phyloP scores from a whole-genome alignment of 2,888 invertebrate species.

The Rhorus exstirpatorius region DNA sequence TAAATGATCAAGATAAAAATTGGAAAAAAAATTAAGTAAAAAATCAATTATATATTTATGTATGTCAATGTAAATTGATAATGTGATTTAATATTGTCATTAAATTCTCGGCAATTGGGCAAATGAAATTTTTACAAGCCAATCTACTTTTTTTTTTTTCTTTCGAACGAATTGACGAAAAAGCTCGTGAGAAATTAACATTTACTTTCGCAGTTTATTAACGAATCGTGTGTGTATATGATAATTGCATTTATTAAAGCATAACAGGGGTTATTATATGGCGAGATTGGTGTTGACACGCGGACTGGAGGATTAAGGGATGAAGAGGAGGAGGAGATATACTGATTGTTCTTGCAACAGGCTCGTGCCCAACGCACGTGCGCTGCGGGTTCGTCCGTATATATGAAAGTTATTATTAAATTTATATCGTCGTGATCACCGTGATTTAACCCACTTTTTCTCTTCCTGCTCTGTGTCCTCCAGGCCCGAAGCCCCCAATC shows the following conservation, averaged over 20 bases:
- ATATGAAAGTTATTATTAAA: conserved; percentile 60
- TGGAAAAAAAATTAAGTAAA: too few relatives aligned
- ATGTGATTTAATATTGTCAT: too few relatives aligned
- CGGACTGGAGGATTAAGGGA: background rate
- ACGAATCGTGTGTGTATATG: background rate
- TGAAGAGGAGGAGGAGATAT: background rate
- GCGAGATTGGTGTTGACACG: background rate
- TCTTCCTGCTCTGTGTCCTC: background rate
- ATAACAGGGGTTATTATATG: conserved; percentile 6
- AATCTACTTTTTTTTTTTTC: too few relatives aligned
- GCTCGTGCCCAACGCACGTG: conserved; percentile 28
- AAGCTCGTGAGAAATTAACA: background rate
- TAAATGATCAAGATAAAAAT: too few relatives aligned
- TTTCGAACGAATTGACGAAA: too few relatives aligned
- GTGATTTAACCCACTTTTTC: conserved; percentile 24
- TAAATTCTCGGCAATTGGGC: background rate
- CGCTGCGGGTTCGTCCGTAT: background rate
- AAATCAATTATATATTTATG: too few relatives aligned
- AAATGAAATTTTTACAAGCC: background rate
- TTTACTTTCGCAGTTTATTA: conserved; percentile 32
- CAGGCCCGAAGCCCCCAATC: background rate
- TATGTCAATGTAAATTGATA: too few relatives aligned
- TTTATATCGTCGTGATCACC: conserved; percentile 55
- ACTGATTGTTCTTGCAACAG: conserved; percentile 49
- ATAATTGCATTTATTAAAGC: conserved; percentile 52